phyloP scores from a whole-genome alignment of 2,888 invertebrate genomes.

The Platypus cylindrus region DNA sequence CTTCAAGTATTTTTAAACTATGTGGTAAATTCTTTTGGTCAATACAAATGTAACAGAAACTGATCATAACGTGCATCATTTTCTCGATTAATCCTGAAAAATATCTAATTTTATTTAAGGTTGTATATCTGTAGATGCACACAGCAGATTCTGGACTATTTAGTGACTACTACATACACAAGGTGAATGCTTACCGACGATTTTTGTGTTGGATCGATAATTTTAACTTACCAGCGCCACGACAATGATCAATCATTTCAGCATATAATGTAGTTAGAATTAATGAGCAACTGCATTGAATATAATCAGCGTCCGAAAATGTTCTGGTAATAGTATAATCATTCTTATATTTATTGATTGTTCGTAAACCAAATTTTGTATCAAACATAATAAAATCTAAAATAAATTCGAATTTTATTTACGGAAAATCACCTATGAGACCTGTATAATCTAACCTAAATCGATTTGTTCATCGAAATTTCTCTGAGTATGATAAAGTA shows the following conservation, averaged over 20 bases:
- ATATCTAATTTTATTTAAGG: too few species aligned
- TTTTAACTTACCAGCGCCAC: slow-evolving; percentile 39
- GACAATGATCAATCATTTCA: slow-evolving; percentile 47
- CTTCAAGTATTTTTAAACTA: slow-evolving; percentile 41
- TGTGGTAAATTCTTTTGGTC: slow-evolving; percentile 42
- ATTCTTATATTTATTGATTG: slow-evolving; percentile 23
- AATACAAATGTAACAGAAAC: slow-evolving; percentile 46
- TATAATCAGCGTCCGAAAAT: slow-evolving; percentile 41
- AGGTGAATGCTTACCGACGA: too few species aligned
- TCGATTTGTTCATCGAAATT: neutral
- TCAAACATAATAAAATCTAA: slow-evolving; percentile 6
- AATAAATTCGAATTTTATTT: too few species aligned
- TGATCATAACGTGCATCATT: slow-evolving; percentile 42
- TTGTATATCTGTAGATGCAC: too few species aligned
- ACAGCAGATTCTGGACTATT: too few species aligned
- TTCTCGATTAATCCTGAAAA: slow-evolving; percentile 21
- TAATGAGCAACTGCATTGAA: slow-evolving; percentile 44
- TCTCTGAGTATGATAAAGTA: neutral
- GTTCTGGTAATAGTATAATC: slow-evolving; percentile 26
- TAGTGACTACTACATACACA: too few species aligned
- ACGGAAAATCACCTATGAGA: too few species aligned
- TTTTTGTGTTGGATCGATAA: neutral
- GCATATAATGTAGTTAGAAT: slow-evolving; percentile 45
- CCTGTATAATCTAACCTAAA: neutral
- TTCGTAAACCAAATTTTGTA: slow-evolving; percentile 12